A percentile compares a stretch with the other conserved stretches of the same genome.
These are phyloP conservation scores for Paramormyrops kingsleyae DNA, from an alignment of 2,113 vertebrate genomes.

Conservation along the genomic window DNA sequence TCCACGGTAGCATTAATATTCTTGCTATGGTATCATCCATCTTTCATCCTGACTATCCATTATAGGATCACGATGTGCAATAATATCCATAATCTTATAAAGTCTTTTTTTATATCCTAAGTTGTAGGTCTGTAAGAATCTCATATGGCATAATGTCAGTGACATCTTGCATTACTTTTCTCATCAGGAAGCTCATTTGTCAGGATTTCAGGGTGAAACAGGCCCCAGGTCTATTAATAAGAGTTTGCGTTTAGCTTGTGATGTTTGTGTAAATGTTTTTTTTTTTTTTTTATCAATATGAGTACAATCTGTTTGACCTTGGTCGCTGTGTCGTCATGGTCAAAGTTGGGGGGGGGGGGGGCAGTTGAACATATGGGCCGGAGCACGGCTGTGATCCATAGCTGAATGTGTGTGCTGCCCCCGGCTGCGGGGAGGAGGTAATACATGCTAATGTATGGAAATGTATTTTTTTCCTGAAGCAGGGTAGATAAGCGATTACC, in stretches of 20 bases:
- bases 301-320: neutral
- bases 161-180: neutral
- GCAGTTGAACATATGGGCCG: neutral
- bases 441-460: constrained; percentile 26
- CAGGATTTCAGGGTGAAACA: neutral
- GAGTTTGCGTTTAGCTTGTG: neutral
- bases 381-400: neutral
- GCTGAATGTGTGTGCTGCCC: neutral
- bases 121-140: neutral
- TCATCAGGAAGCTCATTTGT: neutral
- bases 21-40: neutral
- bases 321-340: neutral
- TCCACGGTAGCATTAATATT: neutral
- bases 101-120: neutral
- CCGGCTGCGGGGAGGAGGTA: neutral
- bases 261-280: neutral
- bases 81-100: neutral
- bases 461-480: constrained; percentile 19
- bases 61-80: neutral
- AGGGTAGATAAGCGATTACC: constrained; percentile 17
- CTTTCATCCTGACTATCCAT: neutral
- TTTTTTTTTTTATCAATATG: neutral
- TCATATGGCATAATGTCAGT: neutral
- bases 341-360: neutral
- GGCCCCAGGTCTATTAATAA: neutral